Evolutionary conservation across 2,797 vertebrate genomes (phyloP).

Genomic region (Balearica regulorum): DNA sequence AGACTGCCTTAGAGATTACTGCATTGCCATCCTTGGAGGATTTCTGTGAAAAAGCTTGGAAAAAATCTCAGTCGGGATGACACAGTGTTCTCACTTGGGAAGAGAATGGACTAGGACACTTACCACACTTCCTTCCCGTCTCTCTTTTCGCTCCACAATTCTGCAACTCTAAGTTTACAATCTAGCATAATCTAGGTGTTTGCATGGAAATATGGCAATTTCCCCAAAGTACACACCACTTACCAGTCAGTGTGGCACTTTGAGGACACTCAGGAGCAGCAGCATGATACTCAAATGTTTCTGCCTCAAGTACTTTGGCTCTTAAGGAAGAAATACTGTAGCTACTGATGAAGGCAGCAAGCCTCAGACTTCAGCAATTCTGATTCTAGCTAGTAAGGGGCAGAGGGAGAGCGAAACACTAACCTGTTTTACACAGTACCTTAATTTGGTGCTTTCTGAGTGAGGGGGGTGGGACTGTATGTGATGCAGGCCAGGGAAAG

Average conservation of each 20-base stretch:
- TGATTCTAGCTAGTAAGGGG: not conserved
- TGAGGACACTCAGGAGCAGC: not conserved
- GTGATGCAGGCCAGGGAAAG: not conserved
- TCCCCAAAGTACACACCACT: not conserved
- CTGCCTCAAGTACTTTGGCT: not conserved
- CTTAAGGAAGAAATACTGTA: not conserved
- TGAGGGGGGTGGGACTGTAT: not conserved
- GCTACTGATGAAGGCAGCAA: not conserved
- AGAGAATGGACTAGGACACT: not conserved
- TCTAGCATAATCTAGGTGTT: not conserved
- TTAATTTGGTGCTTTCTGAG: not conserved
- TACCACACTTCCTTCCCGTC: not conserved
- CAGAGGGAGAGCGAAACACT: not conserved
- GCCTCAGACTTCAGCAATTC: not conserved
- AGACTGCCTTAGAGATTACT: not conserved
- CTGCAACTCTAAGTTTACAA: not conserved
- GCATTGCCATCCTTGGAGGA: not conserved
- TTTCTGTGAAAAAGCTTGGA: not conserved
- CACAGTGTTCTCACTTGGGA: not conserved
- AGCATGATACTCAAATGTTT: not conserved
- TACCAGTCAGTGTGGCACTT: not conserved
- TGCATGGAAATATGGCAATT: not conserved
- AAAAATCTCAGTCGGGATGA: not conserved
- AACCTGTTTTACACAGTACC: not conserved
- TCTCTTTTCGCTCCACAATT: not conserved